Evolutionary conservation across 2,888 invertebrate genomes (phyloP).

Genomic region (Invenusta paracnida): DNA sequence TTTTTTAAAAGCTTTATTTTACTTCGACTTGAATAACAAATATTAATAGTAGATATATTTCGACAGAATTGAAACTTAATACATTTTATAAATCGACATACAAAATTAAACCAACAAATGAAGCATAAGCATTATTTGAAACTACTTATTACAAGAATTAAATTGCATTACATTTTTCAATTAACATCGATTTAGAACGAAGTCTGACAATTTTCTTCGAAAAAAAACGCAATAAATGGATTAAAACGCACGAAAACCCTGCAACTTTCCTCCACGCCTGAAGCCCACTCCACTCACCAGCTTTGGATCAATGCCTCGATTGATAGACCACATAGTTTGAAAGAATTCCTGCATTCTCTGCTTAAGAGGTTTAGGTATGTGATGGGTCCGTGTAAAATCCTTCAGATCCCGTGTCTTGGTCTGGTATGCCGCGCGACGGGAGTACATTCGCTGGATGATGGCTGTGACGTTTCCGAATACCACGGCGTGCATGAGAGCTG

Average conservation of each 20-base stretch:
- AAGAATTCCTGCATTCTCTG: slow-evolving; percentile 94
- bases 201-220: neutral
- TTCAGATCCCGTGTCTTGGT: slow-evolving; percentile 89
- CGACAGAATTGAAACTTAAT: too few relatives aligned
- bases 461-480: slow-evolving; percentile 96
- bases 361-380: slow-evolving; percentile 88
- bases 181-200: too few relatives aligned
- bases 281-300: slow-evolving; percentile 81
- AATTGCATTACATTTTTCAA: too few relatives aligned
- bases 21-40: too few relatives aligned
- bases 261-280: too few relatives aligned
- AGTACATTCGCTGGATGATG: slow-evolving; percentile 92
- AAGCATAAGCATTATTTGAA: too few relatives aligned
- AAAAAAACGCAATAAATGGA: neutral
- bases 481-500: slow-evolving; percentile 93
- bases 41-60: too few relatives aligned
- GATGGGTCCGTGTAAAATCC: slow-evolving; percentile 86
- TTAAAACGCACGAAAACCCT: too few relatives aligned
- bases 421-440: slow-evolving; percentile 83
- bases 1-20: too few relatives aligned
- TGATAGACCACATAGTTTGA: slow-evolving; percentile 94
- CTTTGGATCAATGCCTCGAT: slow-evolving; percentile 90
- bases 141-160: too few relatives aligned
- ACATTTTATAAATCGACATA: too few relatives aligned
- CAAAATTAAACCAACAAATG: too few relatives aligned